Conservation (phyloP, 2,888 invertebrate genomes). For the Ashinkailepas kermadecensis region DNA sequence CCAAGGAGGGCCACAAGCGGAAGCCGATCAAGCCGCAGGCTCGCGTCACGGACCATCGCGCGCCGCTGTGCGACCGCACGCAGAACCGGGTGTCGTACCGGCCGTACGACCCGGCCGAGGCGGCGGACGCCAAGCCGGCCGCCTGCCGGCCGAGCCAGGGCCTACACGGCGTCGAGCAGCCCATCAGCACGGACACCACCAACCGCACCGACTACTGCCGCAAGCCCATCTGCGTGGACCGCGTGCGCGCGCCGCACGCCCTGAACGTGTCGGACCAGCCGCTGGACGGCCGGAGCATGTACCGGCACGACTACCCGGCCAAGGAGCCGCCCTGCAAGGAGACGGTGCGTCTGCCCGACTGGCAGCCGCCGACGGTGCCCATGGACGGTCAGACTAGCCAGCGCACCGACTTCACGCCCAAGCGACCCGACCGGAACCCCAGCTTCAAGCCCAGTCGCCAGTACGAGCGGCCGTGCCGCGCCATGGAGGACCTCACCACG, state of each 20-base stretch:
- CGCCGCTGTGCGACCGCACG: background rate
- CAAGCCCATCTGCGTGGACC: conserved; percentile 4
- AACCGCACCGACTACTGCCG: conserved; percentile 7
- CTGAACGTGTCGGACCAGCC: conserved; percentile 6
- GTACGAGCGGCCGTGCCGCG: background rate
- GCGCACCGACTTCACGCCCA: conserved; percentile 5
- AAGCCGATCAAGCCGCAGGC: background rate
- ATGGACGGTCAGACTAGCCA: conserved; percentile 8
- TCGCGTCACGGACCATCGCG: background rate
- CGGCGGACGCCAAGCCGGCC: background rate
- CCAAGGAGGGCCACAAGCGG: background rate
- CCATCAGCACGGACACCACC: conserved; percentile 1
- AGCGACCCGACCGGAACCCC: background rate
- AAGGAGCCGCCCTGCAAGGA: conserved; percentile 10
- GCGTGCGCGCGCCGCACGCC: conserved; percentile 11
- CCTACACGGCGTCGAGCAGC: conserved; percentile 3
- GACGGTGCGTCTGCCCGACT: background rate
- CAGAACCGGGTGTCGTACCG: background rate
- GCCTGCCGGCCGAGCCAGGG: background rate
- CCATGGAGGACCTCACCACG: conserved; percentile 12
- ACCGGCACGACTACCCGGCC: conserved; percentile 18
- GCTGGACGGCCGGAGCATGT: conserved; percentile 8
- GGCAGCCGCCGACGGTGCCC: background rate
- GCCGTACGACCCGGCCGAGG: background rate
- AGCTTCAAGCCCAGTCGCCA: background rate